Conservation (phyloP, 2,113 vertebrate species). For the Chloebia gouldiae region DNA sequence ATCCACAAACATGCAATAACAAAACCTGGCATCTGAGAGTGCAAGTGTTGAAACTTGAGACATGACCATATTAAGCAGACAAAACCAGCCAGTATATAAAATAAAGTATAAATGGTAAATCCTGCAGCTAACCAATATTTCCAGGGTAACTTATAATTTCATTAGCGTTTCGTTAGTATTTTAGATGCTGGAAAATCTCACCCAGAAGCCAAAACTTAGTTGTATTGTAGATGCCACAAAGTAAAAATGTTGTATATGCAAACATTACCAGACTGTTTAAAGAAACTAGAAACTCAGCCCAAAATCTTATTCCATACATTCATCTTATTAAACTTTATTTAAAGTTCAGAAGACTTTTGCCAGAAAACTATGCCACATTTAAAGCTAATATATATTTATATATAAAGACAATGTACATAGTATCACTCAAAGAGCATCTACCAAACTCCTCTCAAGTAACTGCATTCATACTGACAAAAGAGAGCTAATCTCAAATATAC, state of each 20-base stretch:
- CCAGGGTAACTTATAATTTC: not conserved
- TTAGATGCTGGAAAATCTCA: not conserved
- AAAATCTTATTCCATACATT: not conserved
- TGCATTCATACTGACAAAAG: not conserved
- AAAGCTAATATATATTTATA: not conserved
- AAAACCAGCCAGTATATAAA: not conserved
- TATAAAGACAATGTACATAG: not conserved
- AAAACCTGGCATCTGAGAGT: not conserved
- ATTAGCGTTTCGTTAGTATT: not conserved
- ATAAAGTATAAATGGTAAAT: not conserved
- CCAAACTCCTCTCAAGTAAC: not conserved
- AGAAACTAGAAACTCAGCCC: not conserved
- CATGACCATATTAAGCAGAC: not conserved
- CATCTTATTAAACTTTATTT: not conserved
- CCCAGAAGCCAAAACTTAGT: not conserved
- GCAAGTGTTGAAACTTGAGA: not conserved
- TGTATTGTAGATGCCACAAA: not conserved
- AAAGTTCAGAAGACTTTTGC: not conserved
- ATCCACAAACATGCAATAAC: not conserved
- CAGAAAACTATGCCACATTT: not conserved
- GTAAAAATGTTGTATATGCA: not conserved
- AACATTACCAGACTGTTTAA: not conserved
- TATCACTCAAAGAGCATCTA: not conserved
- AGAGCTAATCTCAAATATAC: not conserved
- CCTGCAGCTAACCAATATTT: not conserved